Evolutionary conservation across 2,888 invertebrate species (phyloP).

Genomic region (Halictus ligatus): DNA sequence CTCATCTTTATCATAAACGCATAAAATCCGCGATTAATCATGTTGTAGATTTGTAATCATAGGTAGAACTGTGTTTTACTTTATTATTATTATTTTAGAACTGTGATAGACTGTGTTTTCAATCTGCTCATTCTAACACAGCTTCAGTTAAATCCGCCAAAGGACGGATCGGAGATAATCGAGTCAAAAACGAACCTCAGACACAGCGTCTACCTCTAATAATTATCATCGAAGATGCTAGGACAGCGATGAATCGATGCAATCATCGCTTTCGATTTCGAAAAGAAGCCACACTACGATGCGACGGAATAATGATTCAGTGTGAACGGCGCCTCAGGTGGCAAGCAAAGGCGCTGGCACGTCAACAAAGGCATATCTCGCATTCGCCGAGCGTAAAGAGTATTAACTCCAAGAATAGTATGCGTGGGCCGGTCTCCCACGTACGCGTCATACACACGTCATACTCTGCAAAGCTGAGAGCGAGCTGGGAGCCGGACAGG

Average conservation of each 20-base stretch:
- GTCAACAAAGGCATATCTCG: conserved; percentile 80
- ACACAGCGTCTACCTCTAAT: background rate
- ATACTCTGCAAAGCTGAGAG: conserved; percentile 31
- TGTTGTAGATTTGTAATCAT: background rate
- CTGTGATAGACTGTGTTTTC: no score
- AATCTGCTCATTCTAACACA: no score
- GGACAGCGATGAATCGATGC: background rate
- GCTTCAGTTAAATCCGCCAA: no score
- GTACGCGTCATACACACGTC: conserved; percentile 65
- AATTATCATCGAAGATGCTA: background rate
- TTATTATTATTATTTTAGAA: no score
- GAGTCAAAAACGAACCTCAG: background rate
- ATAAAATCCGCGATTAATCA: background rate
- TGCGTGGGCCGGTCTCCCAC: conserved; percentile 79
- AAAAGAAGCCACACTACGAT: background rate
- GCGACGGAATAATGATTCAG: conserved; percentile 15
- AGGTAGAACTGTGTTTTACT: no score
- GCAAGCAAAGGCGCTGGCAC: conserved; percentile 66
- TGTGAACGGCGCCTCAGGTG: conserved; percentile 58
- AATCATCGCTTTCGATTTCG: background rate
- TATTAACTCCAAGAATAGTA: conserved; percentile 80
- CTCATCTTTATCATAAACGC: background rate
- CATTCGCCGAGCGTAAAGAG: conserved; percentile 77
- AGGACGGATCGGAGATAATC: background rate
- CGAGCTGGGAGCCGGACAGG: conserved; percentile 36